Evolutionary conservation across 2,888 invertebrate genomes (phyloP), one percentile per base, ranked within the genome.

Genomic region (Apotomis turbidana): DNA sequence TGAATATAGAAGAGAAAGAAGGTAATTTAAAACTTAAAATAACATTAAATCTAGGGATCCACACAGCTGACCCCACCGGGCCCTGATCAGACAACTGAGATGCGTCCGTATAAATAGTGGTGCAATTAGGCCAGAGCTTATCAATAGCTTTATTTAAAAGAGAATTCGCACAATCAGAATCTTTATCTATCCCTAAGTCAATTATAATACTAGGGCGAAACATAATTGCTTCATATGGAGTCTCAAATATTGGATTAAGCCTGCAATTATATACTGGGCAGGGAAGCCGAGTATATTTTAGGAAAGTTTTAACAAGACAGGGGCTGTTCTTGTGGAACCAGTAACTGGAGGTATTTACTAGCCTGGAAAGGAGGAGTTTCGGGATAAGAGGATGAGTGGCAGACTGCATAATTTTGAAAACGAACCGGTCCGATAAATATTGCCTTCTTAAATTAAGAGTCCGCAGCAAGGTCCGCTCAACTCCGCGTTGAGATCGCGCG

Each of bases 121-220:
- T 58, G 36, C 57, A 58, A 6, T 58, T 36, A 58, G 57, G 57
- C 57, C 57, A 58, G 38, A 36, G 38, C 5, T 58, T 58, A 58
- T 58, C 12, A 36, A 58, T 10, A n/a, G 12, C 36, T 4, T 10
- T 27, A 36, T 5, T 38, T 12, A 36, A 38, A 36, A 36, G 4
- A 3, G 57, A 58, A 38, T 58, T 58, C 12, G 5, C 57, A 38
- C 36, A 58, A 38, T 12, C 36, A 58, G 38, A 38, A 38, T 58
- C 36, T 36, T 38, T 58, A 12, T 58, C 36, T 36, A 58, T 58
- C 36, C 57, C 57, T 38, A 58, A 3, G 55, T 55, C 27, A 55
- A 55, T 13, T 9, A 55, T 55, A 27, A 55, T 55, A 27, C 55
- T 55, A 8, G 55, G 55, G 5, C 55, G 27, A 55, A 13, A 55